Conservation (phyloP, 2,113 vertebrate species). For the Neolamprologus modestus region DNA sequence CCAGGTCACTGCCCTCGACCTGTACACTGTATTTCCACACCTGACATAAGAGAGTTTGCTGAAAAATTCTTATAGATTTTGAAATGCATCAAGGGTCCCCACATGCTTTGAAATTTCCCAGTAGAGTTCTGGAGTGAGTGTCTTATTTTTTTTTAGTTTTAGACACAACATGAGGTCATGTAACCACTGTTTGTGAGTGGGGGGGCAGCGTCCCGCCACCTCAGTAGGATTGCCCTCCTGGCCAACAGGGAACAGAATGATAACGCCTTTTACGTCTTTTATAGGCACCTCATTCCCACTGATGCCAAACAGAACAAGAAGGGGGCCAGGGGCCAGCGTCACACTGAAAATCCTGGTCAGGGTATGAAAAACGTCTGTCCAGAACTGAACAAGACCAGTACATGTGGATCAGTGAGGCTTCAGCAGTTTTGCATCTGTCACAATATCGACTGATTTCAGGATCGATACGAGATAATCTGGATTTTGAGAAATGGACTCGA, state of each 20-base stretch:
- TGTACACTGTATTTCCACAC: background rate
- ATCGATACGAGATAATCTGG: rapidly evolving
- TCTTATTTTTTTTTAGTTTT: background rate
- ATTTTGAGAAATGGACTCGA: background rate
- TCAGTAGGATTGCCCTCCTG: background rate
- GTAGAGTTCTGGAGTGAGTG: background rate
- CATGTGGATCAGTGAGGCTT: background rate
- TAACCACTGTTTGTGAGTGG: background rate
- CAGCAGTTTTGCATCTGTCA: background rate
- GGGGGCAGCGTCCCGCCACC: background rate
- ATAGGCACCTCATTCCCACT: background rate
- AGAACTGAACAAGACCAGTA: background rate
- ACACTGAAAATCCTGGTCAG: background rate
- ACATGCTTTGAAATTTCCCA: background rate
- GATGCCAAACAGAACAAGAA: background rate
- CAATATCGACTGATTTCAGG: background rate
- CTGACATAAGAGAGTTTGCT: background rate
- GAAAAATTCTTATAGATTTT: background rate
- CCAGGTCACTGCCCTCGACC: background rate
- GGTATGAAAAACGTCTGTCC: background rate
- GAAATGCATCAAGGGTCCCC: background rate
- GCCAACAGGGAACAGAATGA: background rate
- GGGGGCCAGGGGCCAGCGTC: background rate
- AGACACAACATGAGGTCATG: rapidly evolving
- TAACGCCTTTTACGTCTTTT: background rate